Base-by-base conservation (phyloP, 2,113 vertebrate genomes). In the Ifrita kowaldi region DNA sequence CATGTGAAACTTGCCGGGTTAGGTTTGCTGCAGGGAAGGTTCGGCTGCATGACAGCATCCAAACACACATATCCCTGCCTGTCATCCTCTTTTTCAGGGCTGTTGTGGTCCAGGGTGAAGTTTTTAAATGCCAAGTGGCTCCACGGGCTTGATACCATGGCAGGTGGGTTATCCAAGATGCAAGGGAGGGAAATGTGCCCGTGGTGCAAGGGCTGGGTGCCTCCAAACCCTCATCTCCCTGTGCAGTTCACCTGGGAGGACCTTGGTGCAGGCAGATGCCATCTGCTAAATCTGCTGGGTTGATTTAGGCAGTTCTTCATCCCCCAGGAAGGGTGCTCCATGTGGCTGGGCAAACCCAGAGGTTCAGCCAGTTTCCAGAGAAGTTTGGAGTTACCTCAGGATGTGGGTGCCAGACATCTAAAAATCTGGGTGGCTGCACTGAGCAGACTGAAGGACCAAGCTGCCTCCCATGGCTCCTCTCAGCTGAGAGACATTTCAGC, bases 31-130 rank as follows among this genome's bases (percentile, higher is more conserved):
- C 68, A 89, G 84, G 67, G 62, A 49, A 60, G 59, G 68, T 86
- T 75, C 90, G 87, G 79, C 90, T 69, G 44, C 21, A 13, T 81
- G 79, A 90, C 90, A 91, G 59, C 59, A 83, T 24, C 39, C 75
- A 86, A 70, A 62, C 69, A 60, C 22, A 71, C 22, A 55, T 9
- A 78, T 62, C 44, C 23, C 22, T 10, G 63, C 30, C 39, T 86
- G 55, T 35, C 49, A 37, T 70, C 42, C n/a, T 83, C 55, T 60
- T 73, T 57, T 9, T 2, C 41, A 33, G 3, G 9, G 19, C 47
- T 0, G 0, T 59, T n/a, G 47, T 4, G 47, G 65, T 33, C 46
- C 50, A 74, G 53, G 56, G 33, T 69, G 30, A 82, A 56, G 64
- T 33, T 37, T 27, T 77, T 89, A 52, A 90, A 68, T 56, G 39